Base-by-base conservation (phyloP, 2,113 vertebrate species). In the Silurus glanis region DNA sequence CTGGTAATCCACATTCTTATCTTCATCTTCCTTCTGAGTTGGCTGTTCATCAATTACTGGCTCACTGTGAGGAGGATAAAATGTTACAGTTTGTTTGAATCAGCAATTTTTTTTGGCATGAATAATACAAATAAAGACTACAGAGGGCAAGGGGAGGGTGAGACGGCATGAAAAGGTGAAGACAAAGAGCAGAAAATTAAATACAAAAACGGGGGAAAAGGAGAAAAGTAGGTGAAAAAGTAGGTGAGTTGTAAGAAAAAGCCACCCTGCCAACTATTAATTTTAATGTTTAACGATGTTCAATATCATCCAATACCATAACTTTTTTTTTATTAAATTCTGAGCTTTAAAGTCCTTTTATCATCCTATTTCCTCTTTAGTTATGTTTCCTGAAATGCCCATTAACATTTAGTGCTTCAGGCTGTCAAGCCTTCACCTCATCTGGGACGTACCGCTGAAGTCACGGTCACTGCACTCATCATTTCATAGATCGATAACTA, bases 11-110 rank as follows among this genome's bases (percentile, higher is more conserved):
- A 95, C 90, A 45, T 96, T 90, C 89, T 94, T 92, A 19, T 92
- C 90, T 1, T 93, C 90, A 59, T 95, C 95, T 69, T 95, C 96
- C 93, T 96, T 96, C 79, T 95, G 95, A 85, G 97, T 96, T 78
- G 96, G 92, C 85, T 94, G 94, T 72, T 96, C 95, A 58, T 96
- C 96, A 0, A 94, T 94, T 16, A 94, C 94, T 74, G 96, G 92
- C 90, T 96, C 97, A 61, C 97, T 98, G 90, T 12, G 4, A 75
- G 1, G 74, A 53, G 23, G 23, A 53, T 4, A 53, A 76, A 75
- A 71, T 71, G 19, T 5, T 76, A 53, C 12, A 76, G 5, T 1
- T 25, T 76, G 47, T 75, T 75, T 49, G 49, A 74, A 53, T 2
- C 49, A 51, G 67, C 6, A 8, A 37, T 69, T 64, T n/a, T 10